Percentiles rank a stretch among this genome's conserved stretches.
Conservation (phyloP, 2,797 vertebrate genomes). For the Myotis pilosus region DNA sequence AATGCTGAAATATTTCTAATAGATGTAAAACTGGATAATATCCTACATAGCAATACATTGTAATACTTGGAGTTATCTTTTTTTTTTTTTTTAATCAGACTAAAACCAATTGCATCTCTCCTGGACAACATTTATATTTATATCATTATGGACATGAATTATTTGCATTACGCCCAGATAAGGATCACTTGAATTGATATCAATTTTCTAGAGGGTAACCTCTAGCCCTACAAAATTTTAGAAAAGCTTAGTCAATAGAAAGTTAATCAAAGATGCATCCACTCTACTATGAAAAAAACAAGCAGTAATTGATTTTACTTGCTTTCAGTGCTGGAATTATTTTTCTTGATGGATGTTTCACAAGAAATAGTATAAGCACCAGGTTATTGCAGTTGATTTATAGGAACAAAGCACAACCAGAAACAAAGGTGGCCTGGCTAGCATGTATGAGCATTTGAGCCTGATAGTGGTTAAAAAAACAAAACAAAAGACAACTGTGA, state of each 20-base stretch:
- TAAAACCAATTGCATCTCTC: neutral
- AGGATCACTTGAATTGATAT: neutral
- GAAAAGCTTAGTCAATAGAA: neutral
- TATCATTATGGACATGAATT: neutral
- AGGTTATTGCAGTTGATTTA: neutral
- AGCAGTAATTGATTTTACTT: neutral
- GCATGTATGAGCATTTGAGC: neutral
- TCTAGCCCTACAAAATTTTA: neutral
- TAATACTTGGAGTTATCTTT: neutral
- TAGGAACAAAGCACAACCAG: neutral
- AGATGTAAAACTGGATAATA: neutral
- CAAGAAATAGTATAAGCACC: neutral
- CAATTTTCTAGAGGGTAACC: neutral
- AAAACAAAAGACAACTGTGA: neutral
- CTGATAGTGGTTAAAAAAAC: neutral
- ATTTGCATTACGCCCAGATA: neutral
- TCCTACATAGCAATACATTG: neutral
- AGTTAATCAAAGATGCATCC: neutral
- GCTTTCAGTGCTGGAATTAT: neutral
- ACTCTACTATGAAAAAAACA: neutral
- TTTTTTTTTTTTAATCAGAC: neutral
- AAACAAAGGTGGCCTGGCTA: neutral
- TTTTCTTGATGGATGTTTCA: neutral
- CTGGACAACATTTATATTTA: neutral
- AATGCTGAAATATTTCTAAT: constrained; percentile 5